Evolutionary conservation across 2,888 invertebrate species (phyloP).

Genomic region (Hyles lineata): DNA sequence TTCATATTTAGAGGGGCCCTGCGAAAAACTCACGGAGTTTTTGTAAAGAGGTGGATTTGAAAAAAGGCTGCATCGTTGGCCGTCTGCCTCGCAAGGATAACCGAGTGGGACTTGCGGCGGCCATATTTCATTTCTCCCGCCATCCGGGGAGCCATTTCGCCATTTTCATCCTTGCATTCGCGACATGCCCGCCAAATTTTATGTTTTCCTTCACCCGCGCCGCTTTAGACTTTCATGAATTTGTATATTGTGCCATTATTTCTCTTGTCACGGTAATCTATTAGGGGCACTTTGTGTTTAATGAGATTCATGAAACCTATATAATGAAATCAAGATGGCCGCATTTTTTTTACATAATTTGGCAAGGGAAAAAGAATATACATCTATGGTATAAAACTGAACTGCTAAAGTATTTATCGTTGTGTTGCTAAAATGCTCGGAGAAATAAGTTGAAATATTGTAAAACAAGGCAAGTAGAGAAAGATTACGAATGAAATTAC

Average conservation of each 20-base stretch:
- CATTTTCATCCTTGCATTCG: conserved; percentile 64
- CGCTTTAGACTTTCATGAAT: conserved; percentile 18
- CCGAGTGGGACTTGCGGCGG: conserved; percentile 53
- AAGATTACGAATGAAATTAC: conserved; percentile 12
- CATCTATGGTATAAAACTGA: background rate
- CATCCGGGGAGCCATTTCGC: conserved; percentile 60
- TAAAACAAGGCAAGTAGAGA: background rate
- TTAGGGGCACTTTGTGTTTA: background rate
- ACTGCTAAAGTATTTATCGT: background rate
- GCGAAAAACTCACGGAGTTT: background rate
- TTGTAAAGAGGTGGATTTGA: background rate
- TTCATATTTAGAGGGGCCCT: conserved; percentile 7
- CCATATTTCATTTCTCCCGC: conserved; percentile 74
- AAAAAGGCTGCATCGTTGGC: conserved; percentile 24
- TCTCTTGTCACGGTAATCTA: background rate
- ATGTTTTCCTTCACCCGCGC: conserved; percentile 43
- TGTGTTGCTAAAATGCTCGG: background rate
- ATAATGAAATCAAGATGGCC: conserved; percentile 3
- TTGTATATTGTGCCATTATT: conserved; percentile 10
- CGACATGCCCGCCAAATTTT: conserved; percentile 53
- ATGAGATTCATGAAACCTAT: background rate
- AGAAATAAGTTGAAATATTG: background rate
- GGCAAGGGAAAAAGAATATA: background rate
- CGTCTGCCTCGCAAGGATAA: conserved; percentile 40
- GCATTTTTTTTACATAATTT: background rate